phyloP scores from a whole-genome alignment of 2,797 vertebrate species.

The Heteromormyrus szaboi region DNA sequence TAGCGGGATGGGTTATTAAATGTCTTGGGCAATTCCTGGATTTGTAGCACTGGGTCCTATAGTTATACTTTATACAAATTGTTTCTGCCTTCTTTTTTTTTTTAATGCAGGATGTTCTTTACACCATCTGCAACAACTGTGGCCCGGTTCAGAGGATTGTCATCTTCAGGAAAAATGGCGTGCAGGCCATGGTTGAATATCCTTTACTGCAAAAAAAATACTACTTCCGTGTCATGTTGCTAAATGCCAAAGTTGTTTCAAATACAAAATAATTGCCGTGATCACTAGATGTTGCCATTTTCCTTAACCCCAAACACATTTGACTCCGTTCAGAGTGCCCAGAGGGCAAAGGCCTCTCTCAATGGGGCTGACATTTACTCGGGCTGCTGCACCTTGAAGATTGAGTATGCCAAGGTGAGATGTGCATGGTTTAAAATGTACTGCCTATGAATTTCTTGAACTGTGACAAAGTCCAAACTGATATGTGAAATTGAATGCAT shows the following conservation, averaged over 20 bases:
- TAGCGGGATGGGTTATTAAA: neutral
- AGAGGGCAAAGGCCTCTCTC: constrained; percentile 90
- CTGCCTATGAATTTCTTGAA: neutral
- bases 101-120: constrained; percentile 77
- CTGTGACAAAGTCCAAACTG: neutral
- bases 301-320: constrained; percentile 69
- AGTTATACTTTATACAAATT: neutral
- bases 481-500: neutral
- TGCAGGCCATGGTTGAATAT: constrained; percentile 99
- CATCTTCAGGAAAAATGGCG: constrained; percentile 93
- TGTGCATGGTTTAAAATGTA: neutral
- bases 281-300: neutral
- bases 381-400: constrained; percentile 93
- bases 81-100: neutral
- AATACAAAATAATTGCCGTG: neutral
- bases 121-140: constrained; percentile 94
- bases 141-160: constrained; percentile 93
- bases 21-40: neutral
- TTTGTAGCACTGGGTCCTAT: neutral
- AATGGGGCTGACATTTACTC: constrained; percentile 96
- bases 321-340: constrained; percentile 91
- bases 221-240: neutral
- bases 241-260: neutral
- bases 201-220: constrained; percentile 55
- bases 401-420: constrained; percentile 92